Evolutionary conservation across 2,888 invertebrate species (phyloP), one percentile per base, ranked within the genome.

Genomic region (Eumacrocentrus americanus): DNA sequence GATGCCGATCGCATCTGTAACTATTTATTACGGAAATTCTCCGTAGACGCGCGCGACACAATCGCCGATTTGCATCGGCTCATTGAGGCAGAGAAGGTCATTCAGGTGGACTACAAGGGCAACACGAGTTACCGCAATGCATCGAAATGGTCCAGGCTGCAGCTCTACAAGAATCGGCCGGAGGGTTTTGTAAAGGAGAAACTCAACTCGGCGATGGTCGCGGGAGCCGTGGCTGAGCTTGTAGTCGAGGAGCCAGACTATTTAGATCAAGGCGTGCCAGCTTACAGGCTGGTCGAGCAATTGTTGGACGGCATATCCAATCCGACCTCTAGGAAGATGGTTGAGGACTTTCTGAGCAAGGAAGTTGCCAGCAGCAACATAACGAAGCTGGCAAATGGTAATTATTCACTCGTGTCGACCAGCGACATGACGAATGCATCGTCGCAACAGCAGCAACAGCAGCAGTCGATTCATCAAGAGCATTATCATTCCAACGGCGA

Each of bases 51-150:
- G 47, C 84, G 84, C 66, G 91, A 89, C 67, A 88, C 89, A 14
- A 88, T 87, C 75, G 83, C 87, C 62, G 90, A 90, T 80, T 83
- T 93, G 35, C 89, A 90, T 77, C 86, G 87, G 78, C 87, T 93
- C 72, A 87, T 92, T 11, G 89, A 89, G 70, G 87, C 87, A 62
- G 90, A 89, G 76, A 86, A 88, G 70, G 89, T 93, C 57, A 86
- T 89, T 67, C 91, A 91, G 84, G 93, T 93, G 25, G 91, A 92
- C 76, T 93, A 92, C 80, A 94, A 93, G 82, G 92, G 92, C 72
- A 91, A 88, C 82, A 90, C 89, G 68, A 92, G 91, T 82, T 93
- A 93, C 78, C 85, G 93, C 72, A 92, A 91, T 83, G 90, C 91
- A 48, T 88, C 90, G 52, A 91, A 88, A 84, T 89, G 86, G 87